These are phyloP conservation scores for Melanostigma gelatinosum DNA, from an alignment of 2,113 vertebrate genomes.

Conservation along the genomic window DNA sequence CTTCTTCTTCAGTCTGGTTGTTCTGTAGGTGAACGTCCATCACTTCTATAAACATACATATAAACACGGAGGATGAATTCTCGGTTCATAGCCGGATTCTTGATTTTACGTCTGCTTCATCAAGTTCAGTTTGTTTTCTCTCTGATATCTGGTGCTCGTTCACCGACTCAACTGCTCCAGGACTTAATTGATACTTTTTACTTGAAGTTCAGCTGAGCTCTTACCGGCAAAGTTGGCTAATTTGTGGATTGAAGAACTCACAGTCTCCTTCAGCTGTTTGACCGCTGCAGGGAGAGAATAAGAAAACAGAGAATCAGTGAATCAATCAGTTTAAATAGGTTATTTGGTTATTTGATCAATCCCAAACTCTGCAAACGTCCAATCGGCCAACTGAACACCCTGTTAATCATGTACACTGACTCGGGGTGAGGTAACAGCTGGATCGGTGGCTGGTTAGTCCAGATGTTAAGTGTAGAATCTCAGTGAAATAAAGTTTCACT, in stretches of 20 bases:
- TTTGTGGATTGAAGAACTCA: constrained; percentile 83
- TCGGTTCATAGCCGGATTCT: neutral
- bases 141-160: neutral
- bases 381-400: neutral
- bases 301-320: constrained; percentile 9
- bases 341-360: neutral
- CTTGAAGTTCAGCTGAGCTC: constrained; percentile 13
- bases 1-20: constrained; percentile 78
- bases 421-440: neutral
- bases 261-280: constrained; percentile 82
- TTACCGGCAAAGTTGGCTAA: constrained; percentile 84
- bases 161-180: neutral
- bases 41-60: constrained; percentile 68
- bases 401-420: neutral
- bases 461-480: no score
- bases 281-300: constrained; percentile 73
- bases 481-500: neutral
- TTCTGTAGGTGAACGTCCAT: constrained; percentile 85
- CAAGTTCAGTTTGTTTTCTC: neutral
- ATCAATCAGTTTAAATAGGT: neutral
- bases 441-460: neutral
- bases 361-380: neutral
- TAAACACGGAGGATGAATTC: neutral
- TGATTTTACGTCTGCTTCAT: neutral
- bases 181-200: neutral